phyloP scores from a whole-genome alignment of 2,113 vertebrate genomes.

The Aegotheles bennettii region DNA sequence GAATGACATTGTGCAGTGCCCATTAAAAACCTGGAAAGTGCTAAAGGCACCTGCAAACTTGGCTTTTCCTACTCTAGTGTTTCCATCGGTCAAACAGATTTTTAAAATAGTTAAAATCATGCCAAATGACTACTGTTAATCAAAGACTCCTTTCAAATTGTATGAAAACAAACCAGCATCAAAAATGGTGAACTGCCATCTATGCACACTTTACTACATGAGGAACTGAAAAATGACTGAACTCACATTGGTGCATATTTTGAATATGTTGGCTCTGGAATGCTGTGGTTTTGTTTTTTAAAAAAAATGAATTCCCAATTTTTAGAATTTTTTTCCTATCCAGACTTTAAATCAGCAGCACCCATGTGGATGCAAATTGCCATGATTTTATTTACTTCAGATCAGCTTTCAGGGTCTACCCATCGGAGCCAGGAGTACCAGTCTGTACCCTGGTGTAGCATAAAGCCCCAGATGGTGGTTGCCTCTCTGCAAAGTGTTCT shows the following conservation, averaged over 20 bases:
- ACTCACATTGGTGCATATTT: neutral
- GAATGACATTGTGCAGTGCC: neutral
- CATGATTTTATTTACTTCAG: neutral
- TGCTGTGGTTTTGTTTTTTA: neutral
- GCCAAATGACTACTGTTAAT: neutral
- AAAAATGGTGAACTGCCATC: neutral
- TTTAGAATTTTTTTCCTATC: neutral
- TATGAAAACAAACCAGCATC: neutral
- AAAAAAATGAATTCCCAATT: neutral
- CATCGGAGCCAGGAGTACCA: neutral
- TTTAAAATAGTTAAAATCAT: neutral
- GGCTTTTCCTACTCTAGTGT: neutral
- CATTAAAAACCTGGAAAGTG: neutral
- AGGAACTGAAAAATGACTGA: neutral
- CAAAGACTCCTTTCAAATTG: conserved; percentile 7
- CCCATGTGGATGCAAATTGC: rapidly evolving
- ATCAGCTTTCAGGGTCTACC: neutral
- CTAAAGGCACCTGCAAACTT: conserved; percentile 1
- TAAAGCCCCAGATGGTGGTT: conserved; percentile 48
- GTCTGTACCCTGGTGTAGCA: neutral
- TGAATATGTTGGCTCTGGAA: neutral
- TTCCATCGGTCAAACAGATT: neutral
- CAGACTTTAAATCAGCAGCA: neutral
- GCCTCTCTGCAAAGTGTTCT: conserved; percentile 38
- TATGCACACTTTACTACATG: neutral